A percentile compares a stretch with the other conserved stretches of the same genome.
phyloP scores from a whole-genome alignment of 2,797 vertebrate genomes.

The Crypturellus tataupa region DNA sequence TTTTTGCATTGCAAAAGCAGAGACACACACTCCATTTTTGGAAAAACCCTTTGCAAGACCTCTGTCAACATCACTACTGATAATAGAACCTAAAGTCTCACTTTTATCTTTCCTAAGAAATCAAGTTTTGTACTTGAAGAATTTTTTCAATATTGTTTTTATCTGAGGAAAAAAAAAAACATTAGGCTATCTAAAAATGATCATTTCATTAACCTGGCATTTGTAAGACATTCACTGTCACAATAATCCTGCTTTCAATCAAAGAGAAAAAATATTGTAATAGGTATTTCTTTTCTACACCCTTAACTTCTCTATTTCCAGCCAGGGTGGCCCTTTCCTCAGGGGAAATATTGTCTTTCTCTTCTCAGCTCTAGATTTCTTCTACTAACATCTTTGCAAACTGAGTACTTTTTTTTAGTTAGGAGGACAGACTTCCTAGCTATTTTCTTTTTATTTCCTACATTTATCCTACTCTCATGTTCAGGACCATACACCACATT shows the following conservation, averaged over 20 bases:
- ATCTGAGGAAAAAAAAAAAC: neutral
- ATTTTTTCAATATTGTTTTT: neutral
- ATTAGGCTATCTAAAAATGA: neutral
- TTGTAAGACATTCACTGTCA: neutral
- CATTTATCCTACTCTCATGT: neutral
- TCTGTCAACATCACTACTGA: neutral
- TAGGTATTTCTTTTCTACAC: neutral
- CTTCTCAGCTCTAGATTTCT: neutral
- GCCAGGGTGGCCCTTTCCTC: neutral
- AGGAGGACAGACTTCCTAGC: neutral
- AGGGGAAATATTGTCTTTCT: neutral
- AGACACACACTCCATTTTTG: accelerated
- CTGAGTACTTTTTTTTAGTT: neutral
- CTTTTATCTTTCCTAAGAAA: neutral
- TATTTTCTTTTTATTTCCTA: neutral
- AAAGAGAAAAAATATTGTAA: neutral
- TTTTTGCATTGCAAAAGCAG: neutral
- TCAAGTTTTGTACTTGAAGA: neutral
- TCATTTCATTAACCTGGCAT: neutral
- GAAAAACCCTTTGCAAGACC: neutral
- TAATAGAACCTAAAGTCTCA: neutral
- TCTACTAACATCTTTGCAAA: neutral
- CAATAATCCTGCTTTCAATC: neutral
- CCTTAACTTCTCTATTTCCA: neutral
- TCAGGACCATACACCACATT: neutral